Base-by-base conservation (phyloP, 2,113 vertebrate species). In the Takifugu bimaculatus region DNA sequence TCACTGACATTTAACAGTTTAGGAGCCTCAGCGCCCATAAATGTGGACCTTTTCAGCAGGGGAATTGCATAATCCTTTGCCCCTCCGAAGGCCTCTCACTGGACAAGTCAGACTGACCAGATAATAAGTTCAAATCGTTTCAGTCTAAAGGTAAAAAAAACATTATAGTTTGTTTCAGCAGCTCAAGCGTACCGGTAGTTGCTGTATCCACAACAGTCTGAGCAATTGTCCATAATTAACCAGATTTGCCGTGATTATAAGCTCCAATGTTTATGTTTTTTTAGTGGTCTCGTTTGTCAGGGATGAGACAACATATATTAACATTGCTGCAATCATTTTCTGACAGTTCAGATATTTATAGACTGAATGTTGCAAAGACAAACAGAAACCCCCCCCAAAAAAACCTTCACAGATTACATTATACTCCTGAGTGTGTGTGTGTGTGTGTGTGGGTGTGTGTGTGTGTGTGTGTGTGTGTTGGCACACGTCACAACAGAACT, bases 51-150 rank as follows among this genome's bases (percentile, higher is more conserved):
- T 61, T 59, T 80, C 57, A 55, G 39, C 68, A 3, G 10, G 57
- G 61, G 65, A 68, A 63, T 87, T 87, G 68, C 68, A 67, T 84
- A 83, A 83, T 58, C 7, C 13, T 72, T 65, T 75, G 47, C 63
- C 60, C 70, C 50, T 72, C 47, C 26, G 57, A 51, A 63, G 72
- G 59, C 50, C 60, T 72, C 49, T 60, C 13, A 47, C 56, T 65
- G 53, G 59, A 56, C 69, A 28, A 26, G 63, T 56, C 55, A 74
- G 70, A 20, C 51, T 50, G 52, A 70, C 32, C 50, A 69, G 64
- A 76, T 76, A 65, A 66, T 55, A 39, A 57, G 45, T n/a, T 50
- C 58, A 48, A 66, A 47, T 65, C 53, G 59, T 7, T 59, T 47
- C 45, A 53, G 27, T 43, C 6, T 43, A 27, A 57, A 62, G 11